Evolutionary conservation across 2,888 invertebrate genomes (phyloP), one percentile per base, ranked within the genome.

Genomic region (Orthosia incerta): DNA sequence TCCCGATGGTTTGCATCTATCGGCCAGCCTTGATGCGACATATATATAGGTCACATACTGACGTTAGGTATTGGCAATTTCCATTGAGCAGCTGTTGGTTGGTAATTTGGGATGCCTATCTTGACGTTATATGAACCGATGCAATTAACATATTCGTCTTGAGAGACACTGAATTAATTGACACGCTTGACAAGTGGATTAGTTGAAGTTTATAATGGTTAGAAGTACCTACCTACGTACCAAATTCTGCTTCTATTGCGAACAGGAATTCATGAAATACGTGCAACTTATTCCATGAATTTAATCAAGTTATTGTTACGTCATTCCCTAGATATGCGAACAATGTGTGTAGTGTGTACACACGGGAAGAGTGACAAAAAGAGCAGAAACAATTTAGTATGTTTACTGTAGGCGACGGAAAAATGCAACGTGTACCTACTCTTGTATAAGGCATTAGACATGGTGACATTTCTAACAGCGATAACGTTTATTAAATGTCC

Each of bases 121-220:
- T 50, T 68, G 46, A 50, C 13, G 7, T n/a, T 15, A 45, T n/a
- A 45, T 69, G 45, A 26, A n/a, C 23, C n/a, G 66, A 16, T 1
- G 45, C 4, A 7, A 69, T 65, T 53, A n/a, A n/a, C n/a, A 51
- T 26, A 20, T 46, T 31, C 46, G 46, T 26, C 13, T 53, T 16
- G 9, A 18, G n/a, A 23, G 13, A 13, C 23, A 46, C 16, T 0
- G 26, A 55, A 31, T 55, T 69, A 55, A 66, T 46, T 65, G 26
- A 26, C 13, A 46, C 1, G n/a, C 46, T 46, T 55, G n/a, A 69
- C 67, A 55, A 55, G 46, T 16, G 7, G 9, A 65, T 69, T 53
- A 20, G 59, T 39, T 39, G n/a, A 15, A 51, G 9, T 66, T 61
- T 23, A 7, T 9, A n/a, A 26, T 60, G 18, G 66, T 65, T 53